Base-by-base conservation (phyloP, 1,140 invertebrate species). In the Orius insidiosus region DNA sequence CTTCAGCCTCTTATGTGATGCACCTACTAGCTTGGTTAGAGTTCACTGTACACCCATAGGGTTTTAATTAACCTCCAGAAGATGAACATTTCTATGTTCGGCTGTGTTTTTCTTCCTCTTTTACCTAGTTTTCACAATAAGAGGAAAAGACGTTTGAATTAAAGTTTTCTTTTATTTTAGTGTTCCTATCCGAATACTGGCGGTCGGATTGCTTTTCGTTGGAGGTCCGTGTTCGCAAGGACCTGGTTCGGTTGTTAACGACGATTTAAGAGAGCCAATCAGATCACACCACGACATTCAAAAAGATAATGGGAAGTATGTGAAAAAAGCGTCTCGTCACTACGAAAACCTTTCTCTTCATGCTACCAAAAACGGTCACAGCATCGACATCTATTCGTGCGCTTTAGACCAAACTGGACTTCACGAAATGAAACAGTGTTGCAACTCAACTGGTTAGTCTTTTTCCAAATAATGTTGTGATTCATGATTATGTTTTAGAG, bases 171-270 rank as follows among this genome's bases (percentile, higher is more conserved):
- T n/a, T n/a, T n/a, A n/a, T n/a, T n/a, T n/a, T n/a, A n/a, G n/a
- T 86, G 84, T 41, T 90, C 86, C 42, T 98, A 93, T 64, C 90
- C 96, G 0, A 98, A 97, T 61, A 93, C 90, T 56, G 95, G 94
- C 31, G 95, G 81, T 16, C 75, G 95, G 48, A 85, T 99, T 46
- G 92, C 60, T 93, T 52, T 99, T 99, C 68, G 75, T 96, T 34
- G 93, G 93, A 45, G 96, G 96, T n/a, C 84, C 95, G 4, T 98
- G 95, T 67, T 97, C 94, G 51, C 88, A 97, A 72, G 96, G 96
- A 7, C 95, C 95, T 40, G 96, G 85, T 61, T 87, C 89, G 69
- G 89, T 99, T 33, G 85, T 98, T 2, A 95, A 95, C 57, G 95
- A 99, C 68, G 95, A 99, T 60, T 69, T 98, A n/a, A 94, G 94